Evolutionary conservation across 1,140 invertebrate genomes (phyloP).

Genomic region (Anastrepha ludens): DNA sequence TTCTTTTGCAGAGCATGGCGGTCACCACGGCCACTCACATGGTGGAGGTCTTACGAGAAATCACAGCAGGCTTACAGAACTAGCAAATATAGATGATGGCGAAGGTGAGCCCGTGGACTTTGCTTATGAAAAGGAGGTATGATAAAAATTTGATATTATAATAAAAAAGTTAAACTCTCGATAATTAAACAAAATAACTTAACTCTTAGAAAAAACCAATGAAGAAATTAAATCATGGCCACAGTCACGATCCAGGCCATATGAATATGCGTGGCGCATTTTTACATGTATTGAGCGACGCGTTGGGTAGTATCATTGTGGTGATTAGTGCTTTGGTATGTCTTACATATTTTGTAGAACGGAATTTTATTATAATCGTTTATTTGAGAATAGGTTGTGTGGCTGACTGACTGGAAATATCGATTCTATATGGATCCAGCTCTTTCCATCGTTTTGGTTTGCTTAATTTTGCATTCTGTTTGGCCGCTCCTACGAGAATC

Average conservation of each 20-base stretch:
- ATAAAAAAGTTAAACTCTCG: no score
- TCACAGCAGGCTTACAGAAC: slow-evolving; percentile 72
- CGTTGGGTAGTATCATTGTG: slow-evolving; percentile 96
- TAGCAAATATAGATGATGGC: slow-evolving; percentile 83
- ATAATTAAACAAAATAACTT: slow-evolving; percentile 18
- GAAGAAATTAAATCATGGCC: slow-evolving; percentile 75
- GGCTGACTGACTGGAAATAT: slow-evolving; percentile 89
- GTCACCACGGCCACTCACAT: slow-evolving; percentile 84
- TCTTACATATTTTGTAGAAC: neutral
- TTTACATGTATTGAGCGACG: slow-evolving; percentile 97
- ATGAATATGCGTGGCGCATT: slow-evolving; percentile 99
- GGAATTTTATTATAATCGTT: neutral
- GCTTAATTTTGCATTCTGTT: slow-evolving; percentile 87
- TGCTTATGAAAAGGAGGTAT: slow-evolving; percentile 67
- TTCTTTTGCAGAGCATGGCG: slow-evolving; percentile 81
- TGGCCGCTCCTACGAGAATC: slow-evolving; percentile 92
- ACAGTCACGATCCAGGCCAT: slow-evolving; percentile 82
- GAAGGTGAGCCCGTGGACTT: slow-evolving; percentile 82
- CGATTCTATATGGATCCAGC: slow-evolving; percentile 94
- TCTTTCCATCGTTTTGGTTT: slow-evolving; percentile 88
- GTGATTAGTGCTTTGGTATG: slow-evolving; percentile 89
- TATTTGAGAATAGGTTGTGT: slow-evolving; percentile 79
- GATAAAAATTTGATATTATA: no score
- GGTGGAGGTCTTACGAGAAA: slow-evolving; percentile 80
- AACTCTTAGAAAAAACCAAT: slow-evolving; percentile 65